These are phyloP conservation scores for Tenodera sinensis DNA, from an alignment of 2,888 invertebrate species.

Conservation along the genomic window DNA sequence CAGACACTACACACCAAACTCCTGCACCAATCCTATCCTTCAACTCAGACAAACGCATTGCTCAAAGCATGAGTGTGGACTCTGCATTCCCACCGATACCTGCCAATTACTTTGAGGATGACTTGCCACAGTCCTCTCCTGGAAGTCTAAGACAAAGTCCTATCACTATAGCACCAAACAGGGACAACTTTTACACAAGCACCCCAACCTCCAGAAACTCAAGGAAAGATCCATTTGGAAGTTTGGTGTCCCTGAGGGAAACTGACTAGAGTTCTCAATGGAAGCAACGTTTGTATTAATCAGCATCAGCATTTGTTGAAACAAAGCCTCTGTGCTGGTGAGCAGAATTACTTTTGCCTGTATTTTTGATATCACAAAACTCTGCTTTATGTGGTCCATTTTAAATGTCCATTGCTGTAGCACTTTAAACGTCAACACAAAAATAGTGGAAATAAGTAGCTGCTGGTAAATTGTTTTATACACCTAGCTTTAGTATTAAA, in stretches of 20 bases:
- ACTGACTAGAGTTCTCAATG: background rate
- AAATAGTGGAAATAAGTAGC: background rate
- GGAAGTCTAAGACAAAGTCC: slow-evolving; percentile 6
- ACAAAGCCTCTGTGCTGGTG: background rate
- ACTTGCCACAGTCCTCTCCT: background rate
- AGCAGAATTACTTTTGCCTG: background rate
- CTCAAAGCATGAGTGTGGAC: slow-evolving; percentile 2
- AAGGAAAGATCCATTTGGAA: slow-evolving; percentile 26
- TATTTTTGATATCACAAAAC: background rate
- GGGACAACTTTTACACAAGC: background rate
- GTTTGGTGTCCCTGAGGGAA: slow-evolving; percentile 27
- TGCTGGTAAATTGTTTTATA: no score
- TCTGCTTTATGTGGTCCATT: background rate
- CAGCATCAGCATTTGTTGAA: background rate
- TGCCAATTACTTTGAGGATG: background rate
- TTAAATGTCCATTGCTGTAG: background rate
- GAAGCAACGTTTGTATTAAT: background rate
- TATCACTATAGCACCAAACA: background rate
- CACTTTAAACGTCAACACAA: background rate
- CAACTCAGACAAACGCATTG: background rate
- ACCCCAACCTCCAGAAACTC: background rate
- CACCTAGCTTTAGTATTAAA: no score
- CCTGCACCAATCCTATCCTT: background rate
- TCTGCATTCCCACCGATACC: slow-evolving; percentile 1
- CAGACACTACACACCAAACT: background rate